Base-by-base conservation (phyloP, 2,797 vertebrate genomes). In the Phalloptychus januarius region DNA sequence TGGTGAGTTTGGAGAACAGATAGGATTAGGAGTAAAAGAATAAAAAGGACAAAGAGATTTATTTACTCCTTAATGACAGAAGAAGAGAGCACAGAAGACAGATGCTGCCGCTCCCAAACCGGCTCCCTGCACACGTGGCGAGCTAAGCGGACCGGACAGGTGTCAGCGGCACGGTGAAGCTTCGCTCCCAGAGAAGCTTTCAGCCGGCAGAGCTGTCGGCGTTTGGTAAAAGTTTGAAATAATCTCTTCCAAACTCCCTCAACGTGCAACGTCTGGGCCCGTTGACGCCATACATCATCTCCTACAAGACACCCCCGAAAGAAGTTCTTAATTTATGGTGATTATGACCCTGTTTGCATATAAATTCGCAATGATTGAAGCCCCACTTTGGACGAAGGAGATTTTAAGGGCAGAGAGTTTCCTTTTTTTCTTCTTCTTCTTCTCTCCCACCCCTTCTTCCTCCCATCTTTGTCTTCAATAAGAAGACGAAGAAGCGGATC, bases 81-180 rank as follows among this genome's bases (percentile, higher is more conserved):
- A 69, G 33, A 46, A 23, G 42, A 33, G 77, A 79, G 83, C 79
- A 72, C 79, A 83, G 82, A 50, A 67, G 86, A 82, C 82, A 80
- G 74, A 77, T 81, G 79, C 79, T 69, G 80, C 54, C 16, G 0
- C 72, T 87, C 87, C 85, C 87, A 85, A 61, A 86, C 90, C 87
- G 71, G 16, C 20, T 7, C 85, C 71, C 33, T 0, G 48, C 54
- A 61, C 79, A 61, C 25, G 83, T 31, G 70, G 69, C 78, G 74
- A 71, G 82, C 81, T 94, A 91, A 92, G 83, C 72, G 2, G 89
- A 92, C 38, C 65, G 15, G 90, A 91, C 91, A 92, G 92, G 90
- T 92, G 92, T 93, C 92, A 87, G 89, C 77, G 10, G 78, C 81
- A 25, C 36, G 31, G 72, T 78, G 83, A 86, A 78, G 71, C n/a